A percentile compares a stretch with the other conserved stretches of the same genome.
These are phyloP conservation scores for Phortica variegata DNA, from an alignment of 1,140 invertebrate species.

Conservation along the genomic window DNA sequence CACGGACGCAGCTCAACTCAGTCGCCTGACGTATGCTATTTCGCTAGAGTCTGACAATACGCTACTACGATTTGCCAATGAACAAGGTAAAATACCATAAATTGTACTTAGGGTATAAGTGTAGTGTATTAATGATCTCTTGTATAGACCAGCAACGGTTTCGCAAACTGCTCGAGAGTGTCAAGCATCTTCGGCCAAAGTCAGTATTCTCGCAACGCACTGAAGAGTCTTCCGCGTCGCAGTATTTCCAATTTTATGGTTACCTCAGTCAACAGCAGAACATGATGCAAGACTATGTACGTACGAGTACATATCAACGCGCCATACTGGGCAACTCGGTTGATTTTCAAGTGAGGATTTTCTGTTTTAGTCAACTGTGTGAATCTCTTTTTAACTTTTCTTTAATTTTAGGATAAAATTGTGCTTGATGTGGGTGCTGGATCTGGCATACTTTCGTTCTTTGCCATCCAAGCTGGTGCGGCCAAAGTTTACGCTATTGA, in stretches of 20 bases:
- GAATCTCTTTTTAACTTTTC: not conserved
- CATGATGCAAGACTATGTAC: constrained; percentile 99
- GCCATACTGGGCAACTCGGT: constrained; percentile 91
- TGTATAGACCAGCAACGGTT: constrained; percentile 72
- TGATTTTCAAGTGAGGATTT: constrained; percentile 76
- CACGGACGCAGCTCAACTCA: constrained; percentile 46
- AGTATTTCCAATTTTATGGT: constrained; percentile 99
- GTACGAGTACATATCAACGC: constrained; percentile 97
- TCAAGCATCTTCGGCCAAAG: constrained; percentile 73
- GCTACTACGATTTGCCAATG: constrained; percentile 38
- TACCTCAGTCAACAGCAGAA: constrained; percentile 99
- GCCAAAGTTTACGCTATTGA: constrained; percentile 97
- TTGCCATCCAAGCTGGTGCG: constrained; percentile 96
- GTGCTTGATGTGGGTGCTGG: constrained; percentile 97
- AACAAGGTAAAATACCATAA: constrained; percentile 35
- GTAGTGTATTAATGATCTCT: too few relatives aligned
- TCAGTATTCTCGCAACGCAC: constrained; percentile 95
- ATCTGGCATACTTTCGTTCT: constrained; percentile 97
- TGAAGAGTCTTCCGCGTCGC: constrained; percentile 94
- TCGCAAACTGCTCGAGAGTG: constrained; percentile 74
- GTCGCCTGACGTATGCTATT: constrained; percentile 38
- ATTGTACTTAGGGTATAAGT: too few relatives aligned
- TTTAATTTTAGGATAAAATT: constrained; percentile 70
- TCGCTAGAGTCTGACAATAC: constrained; percentile 48
- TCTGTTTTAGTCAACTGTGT: not conserved